phyloP scores from a whole-genome alignment of 2,888 invertebrate species.

The Cylindroiulus punctatus region DNA sequence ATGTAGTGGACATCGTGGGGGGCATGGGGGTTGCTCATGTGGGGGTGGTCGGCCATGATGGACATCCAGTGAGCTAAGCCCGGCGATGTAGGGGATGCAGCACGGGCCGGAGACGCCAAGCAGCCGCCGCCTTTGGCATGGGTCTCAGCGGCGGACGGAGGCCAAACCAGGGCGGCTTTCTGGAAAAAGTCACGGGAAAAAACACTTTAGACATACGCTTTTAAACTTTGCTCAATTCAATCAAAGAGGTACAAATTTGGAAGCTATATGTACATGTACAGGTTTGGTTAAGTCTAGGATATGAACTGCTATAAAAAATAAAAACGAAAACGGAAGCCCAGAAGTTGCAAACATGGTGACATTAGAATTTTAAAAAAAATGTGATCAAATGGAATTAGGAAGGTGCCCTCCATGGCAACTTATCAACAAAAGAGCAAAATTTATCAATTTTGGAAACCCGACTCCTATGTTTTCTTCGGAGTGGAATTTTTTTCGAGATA shows the following conservation, averaged over 20 bases:
- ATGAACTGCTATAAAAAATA: no score
- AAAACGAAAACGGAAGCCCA: no score
- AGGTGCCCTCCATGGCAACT: neutral
- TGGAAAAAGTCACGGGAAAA: slow-evolving; percentile 62
- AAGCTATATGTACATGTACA: no score
- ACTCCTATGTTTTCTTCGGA: neutral
- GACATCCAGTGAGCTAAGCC: slow-evolving; percentile 93
- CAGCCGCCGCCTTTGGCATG: slow-evolving; percentile 65
- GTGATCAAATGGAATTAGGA: neutral
- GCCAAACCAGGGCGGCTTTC: slow-evolving; percentile 73
- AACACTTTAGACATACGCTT: neutral
- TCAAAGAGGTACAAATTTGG: neutral
- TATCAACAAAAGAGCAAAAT: neutral
- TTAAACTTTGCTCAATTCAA: neutral
- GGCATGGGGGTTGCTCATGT: slow-evolving; percentile 67
- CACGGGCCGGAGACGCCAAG: slow-evolving; percentile 59
- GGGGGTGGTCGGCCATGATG: slow-evolving; percentile 96
- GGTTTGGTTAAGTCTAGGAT: no score
- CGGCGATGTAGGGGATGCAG: slow-evolving; percentile 60
- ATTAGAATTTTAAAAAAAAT: neutral
- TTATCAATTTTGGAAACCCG: neutral
- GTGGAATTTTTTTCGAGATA: neutral
- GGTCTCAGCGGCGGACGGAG: slow-evolving; percentile 71
- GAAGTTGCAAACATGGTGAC: no score
- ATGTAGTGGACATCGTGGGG: slow-evolving; percentile 78